Conservation (phyloP, 2,888 invertebrate species). For the Aporophyla lueneburgensis region DNA sequence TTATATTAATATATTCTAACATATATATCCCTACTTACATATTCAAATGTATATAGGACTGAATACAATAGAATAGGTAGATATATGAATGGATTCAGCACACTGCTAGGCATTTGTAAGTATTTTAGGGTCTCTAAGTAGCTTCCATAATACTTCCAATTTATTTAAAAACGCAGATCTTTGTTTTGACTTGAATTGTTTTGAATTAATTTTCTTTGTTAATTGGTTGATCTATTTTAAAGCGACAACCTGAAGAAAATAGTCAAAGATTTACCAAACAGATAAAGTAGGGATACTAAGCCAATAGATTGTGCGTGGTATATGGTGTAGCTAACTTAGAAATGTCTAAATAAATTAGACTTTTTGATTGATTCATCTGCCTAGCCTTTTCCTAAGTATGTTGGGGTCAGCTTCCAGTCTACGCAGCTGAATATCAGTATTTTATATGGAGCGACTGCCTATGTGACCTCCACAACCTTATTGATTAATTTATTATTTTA, state of each 20-base stretch:
- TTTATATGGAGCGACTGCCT: no score
- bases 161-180: background rate
- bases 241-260: background rate
- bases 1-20: slow-evolving; percentile 53
- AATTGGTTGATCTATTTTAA: background rate
- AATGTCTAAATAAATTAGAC: no score
- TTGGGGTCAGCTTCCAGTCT: no score
- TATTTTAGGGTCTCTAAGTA: background rate
- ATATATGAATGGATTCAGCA: slow-evolving; percentile 20
- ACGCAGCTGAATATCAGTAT: no score
- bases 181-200: background rate
- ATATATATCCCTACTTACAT: slow-evolving; percentile 35
- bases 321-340: background rate
- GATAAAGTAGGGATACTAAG: background rate
- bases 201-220: background rate
- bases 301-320: background rate
- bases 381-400: no score
- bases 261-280: background rate
- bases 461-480: no score
- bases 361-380: no score
- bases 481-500: background rate
- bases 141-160: background rate
- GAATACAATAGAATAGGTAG: slow-evolving; percentile 60
- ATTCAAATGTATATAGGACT: slow-evolving; percentile 49
- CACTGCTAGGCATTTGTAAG: slow-evolving; percentile 17